Percentiles rank a stretch among this genome's conserved stretches.
Conservation (phyloP, 2,797 vertebrate species). For the Lophura swinhoii region DNA sequence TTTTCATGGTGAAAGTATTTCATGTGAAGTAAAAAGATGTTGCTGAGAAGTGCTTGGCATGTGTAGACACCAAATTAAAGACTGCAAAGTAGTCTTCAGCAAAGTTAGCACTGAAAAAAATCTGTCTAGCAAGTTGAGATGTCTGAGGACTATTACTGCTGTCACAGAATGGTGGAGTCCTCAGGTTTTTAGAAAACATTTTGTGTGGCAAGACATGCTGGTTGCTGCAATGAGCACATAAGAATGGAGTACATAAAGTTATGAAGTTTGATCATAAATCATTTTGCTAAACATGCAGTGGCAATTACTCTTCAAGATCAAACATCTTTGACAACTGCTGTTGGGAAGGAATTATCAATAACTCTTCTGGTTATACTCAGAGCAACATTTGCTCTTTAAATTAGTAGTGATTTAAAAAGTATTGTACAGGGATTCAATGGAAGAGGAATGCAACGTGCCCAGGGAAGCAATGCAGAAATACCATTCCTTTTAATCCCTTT, state of each 20-base stretch:
- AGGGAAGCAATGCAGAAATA: neutral
- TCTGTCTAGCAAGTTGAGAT: neutral
- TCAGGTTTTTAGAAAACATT: neutral
- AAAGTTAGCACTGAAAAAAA: neutral
- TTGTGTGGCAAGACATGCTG: neutral
- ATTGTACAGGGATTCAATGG: neutral
- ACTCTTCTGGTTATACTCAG: neutral
- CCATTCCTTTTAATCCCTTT: neutral
- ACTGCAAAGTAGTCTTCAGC: neutral
- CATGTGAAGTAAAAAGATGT: neutral
- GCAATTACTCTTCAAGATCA: conserved; percentile 3
- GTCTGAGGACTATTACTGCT: neutral
- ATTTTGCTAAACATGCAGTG: neutral
- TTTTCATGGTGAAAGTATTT: neutral
- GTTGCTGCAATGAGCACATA: neutral
- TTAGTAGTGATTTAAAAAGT: neutral
- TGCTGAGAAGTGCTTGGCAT: neutral
- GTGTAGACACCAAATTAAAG: neutral
- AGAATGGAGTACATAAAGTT: neutral
- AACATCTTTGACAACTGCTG: neutral
- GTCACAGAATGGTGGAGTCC: neutral
- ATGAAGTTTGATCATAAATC: conserved; percentile 21
- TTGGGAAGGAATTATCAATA: neutral
- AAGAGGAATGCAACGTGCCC: neutral
- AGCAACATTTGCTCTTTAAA: neutral